Conservation (phyloP, 2,888 invertebrate species). For the Ochropleura plecta region DNA sequence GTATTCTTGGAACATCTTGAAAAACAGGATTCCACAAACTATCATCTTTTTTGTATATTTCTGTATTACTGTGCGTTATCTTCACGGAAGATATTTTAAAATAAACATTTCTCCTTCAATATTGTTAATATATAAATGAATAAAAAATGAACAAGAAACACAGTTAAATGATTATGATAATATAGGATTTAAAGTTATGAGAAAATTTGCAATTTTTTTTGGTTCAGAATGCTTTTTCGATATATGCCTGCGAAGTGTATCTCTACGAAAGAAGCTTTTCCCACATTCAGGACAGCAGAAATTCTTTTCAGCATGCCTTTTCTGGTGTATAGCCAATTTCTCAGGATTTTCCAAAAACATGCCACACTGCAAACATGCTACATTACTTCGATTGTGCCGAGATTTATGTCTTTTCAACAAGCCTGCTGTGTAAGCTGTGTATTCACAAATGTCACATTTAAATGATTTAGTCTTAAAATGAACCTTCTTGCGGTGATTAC, state of each 20-base stretch:
- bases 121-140: background rate
- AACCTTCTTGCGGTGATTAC: conserved; percentile 76
- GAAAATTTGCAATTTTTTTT: conserved; percentile 36
- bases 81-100: conserved; percentile 14
- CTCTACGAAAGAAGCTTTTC: conserved; percentile 71
- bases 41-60: background rate
- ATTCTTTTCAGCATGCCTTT: conserved; percentile 78
- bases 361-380: conserved; percentile 79
- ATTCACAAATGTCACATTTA: conserved; percentile 79
- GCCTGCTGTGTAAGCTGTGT: conserved; percentile 66
- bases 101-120: background rate
- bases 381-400: conserved; percentile 75
- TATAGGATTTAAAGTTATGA: conserved; percentile 42
- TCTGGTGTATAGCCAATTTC: conserved; percentile 76
- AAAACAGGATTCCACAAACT: background rate
- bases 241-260: conserved; percentile 54
- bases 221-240: conserved; percentile 22
- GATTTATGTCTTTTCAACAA: conserved; percentile 73
- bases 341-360: conserved; percentile 75
- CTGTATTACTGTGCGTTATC: background rate
- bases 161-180: conserved; percentile 18
- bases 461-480: conserved; percentile 73
- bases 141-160: background rate
- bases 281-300: conserved; percentile 77
- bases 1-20: background rate